Base-by-base conservation (phyloP, 2,797 vertebrate species). In the Poeciliopsis presidionis region DNA sequence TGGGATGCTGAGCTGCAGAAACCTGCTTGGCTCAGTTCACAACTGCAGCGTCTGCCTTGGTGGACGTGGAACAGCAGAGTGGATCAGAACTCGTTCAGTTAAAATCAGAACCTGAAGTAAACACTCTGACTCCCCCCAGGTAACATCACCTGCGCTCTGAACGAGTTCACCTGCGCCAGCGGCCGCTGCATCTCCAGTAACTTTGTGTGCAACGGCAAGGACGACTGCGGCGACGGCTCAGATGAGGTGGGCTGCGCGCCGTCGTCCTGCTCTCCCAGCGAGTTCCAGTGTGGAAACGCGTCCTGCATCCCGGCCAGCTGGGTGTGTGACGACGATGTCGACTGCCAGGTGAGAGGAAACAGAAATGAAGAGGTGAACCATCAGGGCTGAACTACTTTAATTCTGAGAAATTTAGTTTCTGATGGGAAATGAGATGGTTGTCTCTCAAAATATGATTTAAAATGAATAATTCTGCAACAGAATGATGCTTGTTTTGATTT, bases 311-410 rank as follows among this genome's bases (percentile, higher is more conserved):
- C 98, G 0, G 80, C 94, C 75, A 97, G 91, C 93, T 99, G 98
- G 98, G 96, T 99, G n/a, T 99, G 98, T 5, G 98, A 99, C 0
- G 95, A 97, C 0, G 98, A 99, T 4, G 96, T 97, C 0, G 98
- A 99, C 94, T 99, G 98, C 86, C 94, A 97, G 88, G 94, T 94
- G 77, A 82, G 80, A 46, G 12, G 18, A 16, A 13, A 59, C 1
- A 0, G 43, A 45, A 46, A 46, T 1, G 45, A 18, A 49, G 18
- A 51, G 47, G 6, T 20, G 18, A 20, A 51, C 5, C 18, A 7
- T 18, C 16, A 18, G 47, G 47, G 20, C 47, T 18, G 47, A 51
- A 7, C 2, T 20, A 20, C 18, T 49, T 49, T 7, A 49, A 49
- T 51, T 20, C 47, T 22, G 0, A 20, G 16, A 5, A 49, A 18